Conservation (phyloP, 2,888 invertebrate genomes). For the Liodrosophila aerea region DNA sequence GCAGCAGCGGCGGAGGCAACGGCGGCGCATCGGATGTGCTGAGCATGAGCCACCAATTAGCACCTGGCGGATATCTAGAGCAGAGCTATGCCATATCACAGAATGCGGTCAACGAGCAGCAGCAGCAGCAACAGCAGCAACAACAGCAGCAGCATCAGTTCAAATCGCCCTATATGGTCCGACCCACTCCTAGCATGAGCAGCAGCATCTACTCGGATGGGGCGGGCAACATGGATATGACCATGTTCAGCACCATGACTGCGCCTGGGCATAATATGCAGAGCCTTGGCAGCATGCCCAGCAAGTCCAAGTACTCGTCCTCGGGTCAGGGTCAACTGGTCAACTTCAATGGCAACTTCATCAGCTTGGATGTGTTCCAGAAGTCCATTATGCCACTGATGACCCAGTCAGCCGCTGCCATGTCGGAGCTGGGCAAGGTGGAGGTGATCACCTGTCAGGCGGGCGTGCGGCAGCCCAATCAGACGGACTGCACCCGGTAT, state of each 20-base stretch:
- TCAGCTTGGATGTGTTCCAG: conserved; percentile 79
- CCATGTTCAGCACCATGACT: conserved; percentile 41
- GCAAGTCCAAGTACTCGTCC: conserved; percentile 39
- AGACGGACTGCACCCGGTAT: conserved; percentile 83
- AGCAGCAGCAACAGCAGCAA: conserved; percentile 28
- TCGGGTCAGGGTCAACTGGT: conserved; percentile 68
- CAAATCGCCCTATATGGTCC: conserved; percentile 42
- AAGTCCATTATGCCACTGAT: conserved; percentile 78
- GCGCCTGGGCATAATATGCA: conserved; percentile 11
- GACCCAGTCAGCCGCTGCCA: conserved; percentile 48
- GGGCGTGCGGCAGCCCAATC: conserved; percentile 83
- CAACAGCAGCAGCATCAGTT: conserved; percentile 47
- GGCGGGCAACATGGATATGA: conserved; percentile 49
- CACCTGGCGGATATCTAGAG: conserved; percentile 55
- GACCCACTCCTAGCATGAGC: conserved; percentile 48
- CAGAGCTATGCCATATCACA: conserved; percentile 37
- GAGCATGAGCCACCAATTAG: conserved; percentile 67
- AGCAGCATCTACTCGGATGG: conserved; percentile 55
- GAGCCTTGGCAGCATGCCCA: conserved; percentile 19
- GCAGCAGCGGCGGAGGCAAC: conserved; percentile 47
- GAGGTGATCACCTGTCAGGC: conserved; percentile 82
- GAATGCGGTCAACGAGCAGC: conserved; percentile 36
- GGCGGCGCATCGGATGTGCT: conserved; percentile 16
- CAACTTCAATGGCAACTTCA: conserved; percentile 79
- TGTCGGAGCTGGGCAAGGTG: conserved; percentile 67